These are phyloP conservation scores for Drosophila merina DNA, from an alignment of 2,888 invertebrate species.

Conservation along the genomic window DNA sequence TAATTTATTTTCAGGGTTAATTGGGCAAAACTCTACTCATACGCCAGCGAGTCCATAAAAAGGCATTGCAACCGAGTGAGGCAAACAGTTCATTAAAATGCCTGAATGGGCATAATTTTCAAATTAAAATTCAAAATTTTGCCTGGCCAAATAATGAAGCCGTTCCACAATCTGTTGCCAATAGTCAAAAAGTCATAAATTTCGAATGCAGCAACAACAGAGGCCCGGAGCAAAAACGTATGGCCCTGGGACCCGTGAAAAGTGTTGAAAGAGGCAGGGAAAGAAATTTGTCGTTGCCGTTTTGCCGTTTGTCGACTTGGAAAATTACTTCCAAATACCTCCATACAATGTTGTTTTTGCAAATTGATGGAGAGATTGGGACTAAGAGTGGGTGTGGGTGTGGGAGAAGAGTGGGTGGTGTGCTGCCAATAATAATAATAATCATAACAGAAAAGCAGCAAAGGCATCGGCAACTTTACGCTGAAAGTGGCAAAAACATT, in stretches of 20 bases:
- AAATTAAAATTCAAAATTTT: constrained; percentile 78
- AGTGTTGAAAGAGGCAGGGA: constrained; percentile 43
- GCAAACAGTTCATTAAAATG: constrained; percentile 70
- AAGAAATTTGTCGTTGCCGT: constrained; percentile 54
- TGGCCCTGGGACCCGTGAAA: constrained; percentile 16
- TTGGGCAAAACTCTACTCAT: constrained; percentile 45
- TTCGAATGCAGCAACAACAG: constrained; percentile 60
- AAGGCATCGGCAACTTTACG: constrained; percentile 63
- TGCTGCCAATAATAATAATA: constrained; percentile 72
- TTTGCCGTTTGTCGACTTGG: constrained; percentile 41
- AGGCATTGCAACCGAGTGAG: constrained; percentile 49
- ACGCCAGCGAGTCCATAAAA: constrained; percentile 34
- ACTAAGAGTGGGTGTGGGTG: not conserved
- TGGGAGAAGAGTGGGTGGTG: constrained; percentile 1
- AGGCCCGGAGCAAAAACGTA: constrained; percentile 32
- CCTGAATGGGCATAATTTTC: constrained; percentile 69
- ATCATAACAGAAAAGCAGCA: constrained; percentile 64
- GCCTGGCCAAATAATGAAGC: constrained; percentile 73
- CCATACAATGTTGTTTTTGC: constrained; percentile 67
- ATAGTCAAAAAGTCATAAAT: constrained; percentile 79
- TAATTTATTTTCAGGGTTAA: constrained; percentile 42
- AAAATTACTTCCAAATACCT: constrained; percentile 58
- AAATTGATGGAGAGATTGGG: constrained; percentile 14
- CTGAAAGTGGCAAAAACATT: constrained; percentile 76
- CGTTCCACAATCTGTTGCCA: constrained; percentile 75